Percentiles rank a stretch among this genome's conserved stretches.
phyloP scores from a whole-genome alignment of 2,113 vertebrate species.

The Eubucco bourcierii region DNA sequence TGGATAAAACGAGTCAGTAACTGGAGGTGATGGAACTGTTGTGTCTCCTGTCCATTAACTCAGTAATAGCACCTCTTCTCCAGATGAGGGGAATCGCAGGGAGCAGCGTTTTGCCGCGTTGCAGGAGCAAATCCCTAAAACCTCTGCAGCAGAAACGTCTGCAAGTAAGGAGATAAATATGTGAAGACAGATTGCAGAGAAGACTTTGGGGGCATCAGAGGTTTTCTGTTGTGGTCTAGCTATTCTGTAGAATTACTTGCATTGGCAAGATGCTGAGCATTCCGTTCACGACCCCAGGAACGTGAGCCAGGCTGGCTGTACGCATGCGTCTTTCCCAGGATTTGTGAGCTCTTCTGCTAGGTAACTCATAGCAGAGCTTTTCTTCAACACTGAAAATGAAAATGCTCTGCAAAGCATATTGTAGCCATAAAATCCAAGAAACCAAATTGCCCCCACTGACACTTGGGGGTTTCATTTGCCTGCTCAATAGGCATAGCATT shows the following conservation, averaged over 20 bases:
- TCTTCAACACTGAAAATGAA: neutral
- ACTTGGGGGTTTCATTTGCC: neutral
- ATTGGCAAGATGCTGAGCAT: neutral
- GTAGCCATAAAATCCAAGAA: slow-evolving; percentile 10
- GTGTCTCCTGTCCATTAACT: slow-evolving; percentile 60
- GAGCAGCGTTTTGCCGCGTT: slow-evolving; percentile 57
- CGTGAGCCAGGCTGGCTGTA: neutral
- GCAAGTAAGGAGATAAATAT: slow-evolving; percentile 52
- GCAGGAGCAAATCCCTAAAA: slow-evolving; percentile 62
- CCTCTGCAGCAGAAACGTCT: slow-evolving; percentile 47
- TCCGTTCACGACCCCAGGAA: neutral
- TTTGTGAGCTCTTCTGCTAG: neutral
- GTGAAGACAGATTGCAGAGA: slow-evolving; percentile 36
- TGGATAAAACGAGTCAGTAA: slow-evolving; percentile 64
- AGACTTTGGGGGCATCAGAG: slow-evolving; percentile 12
- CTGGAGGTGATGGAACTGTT: slow-evolving; percentile 55
- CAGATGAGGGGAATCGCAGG: slow-evolving; percentile 18
- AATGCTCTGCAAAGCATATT: neutral
- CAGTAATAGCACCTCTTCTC: slow-evolving; percentile 35
- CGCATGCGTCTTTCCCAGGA: neutral
- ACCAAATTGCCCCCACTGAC: neutral
- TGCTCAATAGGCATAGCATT: neutral
- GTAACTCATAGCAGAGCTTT: neutral
- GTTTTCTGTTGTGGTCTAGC: neutral
- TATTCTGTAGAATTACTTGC: neutral